A percentile compares a stretch with the other conserved stretches of the same genome.
Conservation (phyloP, 1,140 invertebrate species). For the Subanguina moxae region DNA sequence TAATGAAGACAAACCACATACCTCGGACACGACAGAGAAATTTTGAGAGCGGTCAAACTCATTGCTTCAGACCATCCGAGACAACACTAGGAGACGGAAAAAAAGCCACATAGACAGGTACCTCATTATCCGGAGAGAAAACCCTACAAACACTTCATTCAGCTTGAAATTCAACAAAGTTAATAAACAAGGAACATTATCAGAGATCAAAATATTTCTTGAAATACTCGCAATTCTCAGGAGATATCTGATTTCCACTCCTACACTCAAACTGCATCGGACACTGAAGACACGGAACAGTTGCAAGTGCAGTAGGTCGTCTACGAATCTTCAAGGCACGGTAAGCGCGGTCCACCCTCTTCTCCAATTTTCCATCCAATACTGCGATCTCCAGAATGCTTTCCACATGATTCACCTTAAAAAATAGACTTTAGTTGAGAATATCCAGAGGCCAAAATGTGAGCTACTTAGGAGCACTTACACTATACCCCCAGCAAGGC, state of each 20-base stretch:
- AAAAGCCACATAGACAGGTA: no score
- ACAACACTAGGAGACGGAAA: no score
- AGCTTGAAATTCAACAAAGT: not conserved
- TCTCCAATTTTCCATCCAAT: conserved; percentile 45
- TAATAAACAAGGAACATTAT: not conserved
- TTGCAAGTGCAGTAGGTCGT: conserved; percentile 28
- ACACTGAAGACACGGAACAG: conserved; percentile 44
- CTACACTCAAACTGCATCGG: conserved; percentile 36
- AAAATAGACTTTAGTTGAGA: conserved; percentile 23
- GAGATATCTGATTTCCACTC: conserved; percentile 39
- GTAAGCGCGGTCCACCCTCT: conserved; percentile 34
- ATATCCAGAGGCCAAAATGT: not conserved
- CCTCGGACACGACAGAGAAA: no score
- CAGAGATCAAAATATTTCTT: conserved; percentile 34
- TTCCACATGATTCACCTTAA: conserved; percentile 37
- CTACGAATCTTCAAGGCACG: conserved; percentile 22
- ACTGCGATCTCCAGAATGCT: conserved; percentile 43
- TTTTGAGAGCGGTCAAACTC: no score
- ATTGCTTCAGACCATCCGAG: no score
- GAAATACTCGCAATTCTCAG: conserved; percentile 43
- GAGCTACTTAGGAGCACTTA: no score
- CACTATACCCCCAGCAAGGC: no score
- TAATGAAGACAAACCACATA: no score
- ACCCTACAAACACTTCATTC: no score
- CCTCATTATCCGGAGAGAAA: no score